A percentile compares a stretch with the other conserved stretches of the same genome.
phyloP scores from a whole-genome alignment of 2,113 vertebrate species.

The Caracal caracal region DNA sequence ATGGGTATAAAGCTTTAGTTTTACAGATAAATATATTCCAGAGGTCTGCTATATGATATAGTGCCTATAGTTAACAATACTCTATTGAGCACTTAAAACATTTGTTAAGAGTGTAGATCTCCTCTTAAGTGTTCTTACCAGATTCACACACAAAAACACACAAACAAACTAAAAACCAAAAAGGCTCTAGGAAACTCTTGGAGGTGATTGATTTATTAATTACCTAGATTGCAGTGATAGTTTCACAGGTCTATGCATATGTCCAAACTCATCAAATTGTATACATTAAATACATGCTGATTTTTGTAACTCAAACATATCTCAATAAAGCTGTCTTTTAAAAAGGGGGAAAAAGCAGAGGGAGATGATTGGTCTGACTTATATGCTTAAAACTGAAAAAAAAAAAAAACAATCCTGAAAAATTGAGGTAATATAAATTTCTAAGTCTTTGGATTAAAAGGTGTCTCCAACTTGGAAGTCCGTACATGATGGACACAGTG shows the following conservation, averaged over 20 bases:
- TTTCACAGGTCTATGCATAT: not conserved
- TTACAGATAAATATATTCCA: not conserved
- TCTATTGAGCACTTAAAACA: not conserved
- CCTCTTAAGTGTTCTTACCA: not conserved
- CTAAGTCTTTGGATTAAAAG: not conserved
- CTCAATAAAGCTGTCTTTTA: not conserved
- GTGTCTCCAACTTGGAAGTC: not conserved
- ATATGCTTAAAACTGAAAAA: not conserved
- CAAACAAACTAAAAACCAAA: not conserved
- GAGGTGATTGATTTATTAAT: not conserved
- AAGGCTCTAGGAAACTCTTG: not conserved
- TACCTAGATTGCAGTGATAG: not conserved
- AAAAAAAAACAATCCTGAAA: not conserved
- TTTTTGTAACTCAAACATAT: not conserved
- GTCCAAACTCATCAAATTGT: not conserved
- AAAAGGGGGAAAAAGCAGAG: not conserved
- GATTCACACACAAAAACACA: not conserved
- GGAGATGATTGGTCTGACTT: not conserved
- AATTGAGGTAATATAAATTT: not conserved
- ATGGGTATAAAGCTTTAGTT: not conserved
- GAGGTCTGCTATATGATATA: not conserved
- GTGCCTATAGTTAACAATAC: not conserved
- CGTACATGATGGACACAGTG: not conserved
- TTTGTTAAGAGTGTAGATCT: not conserved
- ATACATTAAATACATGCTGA: not conserved